phyloP scores from a whole-genome alignment of 2,888 invertebrate species.

The Archips crataeganus region DNA sequence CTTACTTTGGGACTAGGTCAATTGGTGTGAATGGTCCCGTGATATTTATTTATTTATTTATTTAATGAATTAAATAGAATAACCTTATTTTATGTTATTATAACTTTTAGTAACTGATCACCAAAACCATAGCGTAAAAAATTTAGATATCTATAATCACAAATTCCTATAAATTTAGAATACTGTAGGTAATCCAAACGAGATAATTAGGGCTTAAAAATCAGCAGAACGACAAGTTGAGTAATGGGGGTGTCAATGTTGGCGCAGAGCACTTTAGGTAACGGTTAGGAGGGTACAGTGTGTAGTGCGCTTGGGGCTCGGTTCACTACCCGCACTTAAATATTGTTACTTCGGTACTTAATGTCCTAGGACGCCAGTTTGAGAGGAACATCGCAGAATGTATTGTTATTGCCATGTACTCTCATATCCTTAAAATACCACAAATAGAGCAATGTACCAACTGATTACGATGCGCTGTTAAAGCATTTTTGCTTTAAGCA shows the following conservation, averaged over 20 bases:
- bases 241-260: conserved; percentile 1
- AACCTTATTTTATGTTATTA: too few relatives aligned
- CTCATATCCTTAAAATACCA: neutral
- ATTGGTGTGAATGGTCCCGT: too few relatives aligned
- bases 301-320: conserved; percentile 2
- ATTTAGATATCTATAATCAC: neutral
- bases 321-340: conserved; percentile 9
- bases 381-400: conserved; percentile 4
- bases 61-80: too few relatives aligned
- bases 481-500: neutral
- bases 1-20: too few relatives aligned
- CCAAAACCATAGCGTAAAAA: too few relatives aligned
- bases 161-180: neutral
- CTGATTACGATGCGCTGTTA: neutral
- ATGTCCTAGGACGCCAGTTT: conserved; percentile 10
- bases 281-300: conserved; percentile 4
- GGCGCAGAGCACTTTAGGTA: conserved; percentile 3
- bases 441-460: neutral
- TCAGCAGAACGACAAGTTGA: neutral
- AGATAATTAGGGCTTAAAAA: conserved; percentile 2
- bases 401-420: neutral
- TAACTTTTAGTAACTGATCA: too few relatives aligned
- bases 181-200: neutral
- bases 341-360: conserved; percentile 9
- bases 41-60: too few relatives aligned